Base-by-base conservation (phyloP, 2,797 vertebrate species). In the Percopsis omiscomaycus region DNA sequence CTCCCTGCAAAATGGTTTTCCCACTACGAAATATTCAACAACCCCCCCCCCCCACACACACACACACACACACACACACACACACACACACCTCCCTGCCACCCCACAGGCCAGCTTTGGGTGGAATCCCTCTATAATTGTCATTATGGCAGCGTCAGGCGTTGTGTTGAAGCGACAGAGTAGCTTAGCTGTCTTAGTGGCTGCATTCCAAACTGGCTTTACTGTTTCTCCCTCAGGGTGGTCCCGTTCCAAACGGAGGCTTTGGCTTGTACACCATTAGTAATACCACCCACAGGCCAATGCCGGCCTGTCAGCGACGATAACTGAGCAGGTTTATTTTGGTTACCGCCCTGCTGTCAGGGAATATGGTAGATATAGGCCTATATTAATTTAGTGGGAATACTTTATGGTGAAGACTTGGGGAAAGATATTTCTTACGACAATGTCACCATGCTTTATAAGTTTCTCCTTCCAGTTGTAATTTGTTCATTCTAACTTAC, bases 151-250 rank as follows among this genome's bases (percentile, higher is more conserved):
- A 70, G 74, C 80, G 78, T 74, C 77, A 79, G 73, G 78, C 86
- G 84, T 81, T 78, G 70, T 83, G 76, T 67, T 68, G 73, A 83
- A 84, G 72, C 84, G 82, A 86, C 76, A 76, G 79, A 85, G 68
- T 73, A 76, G 82, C 85, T 89, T 88, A 89, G 68, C 82, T 83
- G 84, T 80, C 81, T 88, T 82, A 77, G 72, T 37, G 60, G 81
- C 77, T 76, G 66, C 64, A 48, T 70, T 84, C 84, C 86, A 85
- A 82, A 64, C 61, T 67, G 69, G 84, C 77, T 86, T 84, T 84
- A 75, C 67, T 75, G 77, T 84, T 87, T 82, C 60, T 79, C 81
- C 81, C 66, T 57, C 47, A 67, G 60, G 61, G 58, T 55, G 58
- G 65, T 67, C 66, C 56, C 45, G 1, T 64, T 87, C 80, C 78